Base-by-base conservation (phyloP, 2,888 invertebrate genomes). In the Lasioglossum pauxillum region DNA sequence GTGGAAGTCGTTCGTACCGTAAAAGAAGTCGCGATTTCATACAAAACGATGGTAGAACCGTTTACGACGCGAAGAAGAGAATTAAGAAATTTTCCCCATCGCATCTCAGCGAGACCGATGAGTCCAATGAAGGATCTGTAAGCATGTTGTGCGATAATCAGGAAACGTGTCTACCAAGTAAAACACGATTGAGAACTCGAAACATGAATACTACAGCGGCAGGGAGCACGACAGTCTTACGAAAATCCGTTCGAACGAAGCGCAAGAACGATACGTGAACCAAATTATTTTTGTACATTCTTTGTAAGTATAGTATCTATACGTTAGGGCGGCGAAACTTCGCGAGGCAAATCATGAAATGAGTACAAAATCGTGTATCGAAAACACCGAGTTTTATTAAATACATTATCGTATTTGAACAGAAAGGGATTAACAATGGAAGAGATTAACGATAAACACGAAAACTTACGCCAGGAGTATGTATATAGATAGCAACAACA, bases 361-460 rank as follows among this genome's bases (percentile, higher is more conserved):
- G 71, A 49, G 38, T 53, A 77, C 3, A n/a, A 60, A 82, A 72
- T 64, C 75, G 14, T 77, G 90, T 93, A 92, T 89, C 91, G 93
- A 94, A 93, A 92, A 92, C 92, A 92, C 89, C 90, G 87, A 92
- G 91, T 90, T 94, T 93, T 94, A 94, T 94, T 94, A 88, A 90
- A 92, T 92, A 93, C 91, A 90, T 91, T 90, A 90, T 90, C 93
- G 91, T 91, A 89, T 92, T 91, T 90, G 90, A 90, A 90, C 91
- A 87, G 84, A 90, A 89, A 84, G 82, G 83, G 88, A 86, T 90
- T 85, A 92, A 92, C 87, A 91, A 86, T 90, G 89, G 85, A 89
- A 87, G 88, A 89, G 57, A 86, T 89, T 44, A 81, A 92, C 79
- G 87, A 87, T 79, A 89, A 92, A 90, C 89, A 89, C 90, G 14